Conservation (phyloP, 2,888 invertebrate genomes). For the Limulus polyphemus region DNA sequence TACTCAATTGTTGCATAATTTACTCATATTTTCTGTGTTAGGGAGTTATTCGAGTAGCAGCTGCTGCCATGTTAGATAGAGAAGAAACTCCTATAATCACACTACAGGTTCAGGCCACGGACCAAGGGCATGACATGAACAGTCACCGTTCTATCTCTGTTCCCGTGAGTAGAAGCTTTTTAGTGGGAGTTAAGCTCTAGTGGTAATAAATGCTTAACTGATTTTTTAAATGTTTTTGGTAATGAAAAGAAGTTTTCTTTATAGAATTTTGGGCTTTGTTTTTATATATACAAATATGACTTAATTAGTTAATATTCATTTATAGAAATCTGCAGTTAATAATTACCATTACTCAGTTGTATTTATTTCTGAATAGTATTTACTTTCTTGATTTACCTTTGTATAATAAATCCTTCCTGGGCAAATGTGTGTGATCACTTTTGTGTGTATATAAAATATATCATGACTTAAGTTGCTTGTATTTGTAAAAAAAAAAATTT, state of each 20-base stretch:
- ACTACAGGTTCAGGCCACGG: slow-evolving; percentile 65
- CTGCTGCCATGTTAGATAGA: slow-evolving; percentile 60
- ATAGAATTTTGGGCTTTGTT: no score
- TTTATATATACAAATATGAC: no score
- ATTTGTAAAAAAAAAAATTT: not conserved
- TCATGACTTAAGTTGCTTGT: not conserved
- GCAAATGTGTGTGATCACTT: not conserved
- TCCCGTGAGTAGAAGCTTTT: slow-evolving; percentile 45
- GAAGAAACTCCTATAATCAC: slow-evolving; percentile 57
- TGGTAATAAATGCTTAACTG: no score
- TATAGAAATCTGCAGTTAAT: no score
- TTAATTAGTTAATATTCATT: no score
- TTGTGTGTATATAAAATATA: not conserved
- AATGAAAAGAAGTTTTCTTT: no score
- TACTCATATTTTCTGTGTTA: not conserved
- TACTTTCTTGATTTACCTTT: no score
- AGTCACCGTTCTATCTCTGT: slow-evolving; percentile 58
- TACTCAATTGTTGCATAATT: no score
- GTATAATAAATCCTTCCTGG: no score
- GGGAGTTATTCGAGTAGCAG: slow-evolving; percentile 63
- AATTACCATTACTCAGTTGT: no score
- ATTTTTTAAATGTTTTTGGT: no score
- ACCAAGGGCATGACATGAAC: slow-evolving; percentile 48
- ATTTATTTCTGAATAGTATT: no score
- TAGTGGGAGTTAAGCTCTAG: not conserved